Percentiles rank a stretch among this genome's conserved stretches.
Conservation (phyloP, 2,113 vertebrate species). For the Pangasianodon gigas region DNA sequence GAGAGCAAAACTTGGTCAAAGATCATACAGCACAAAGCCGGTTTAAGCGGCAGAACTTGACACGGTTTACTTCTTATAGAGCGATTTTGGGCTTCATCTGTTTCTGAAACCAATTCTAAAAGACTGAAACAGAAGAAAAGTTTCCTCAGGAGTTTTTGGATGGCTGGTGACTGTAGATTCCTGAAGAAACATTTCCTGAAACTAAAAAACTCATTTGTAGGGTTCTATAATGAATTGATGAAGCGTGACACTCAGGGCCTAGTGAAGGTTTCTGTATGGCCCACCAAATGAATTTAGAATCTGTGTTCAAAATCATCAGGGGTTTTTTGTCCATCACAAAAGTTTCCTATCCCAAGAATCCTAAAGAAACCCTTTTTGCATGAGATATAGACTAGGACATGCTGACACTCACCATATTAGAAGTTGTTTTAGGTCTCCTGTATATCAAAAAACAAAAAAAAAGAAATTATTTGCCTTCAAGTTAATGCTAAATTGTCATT, state of each 20-base stretch:
- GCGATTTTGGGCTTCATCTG: neutral
- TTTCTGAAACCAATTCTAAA: neutral
- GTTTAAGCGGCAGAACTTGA: neutral
- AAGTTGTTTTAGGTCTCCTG: conserved; percentile 80
- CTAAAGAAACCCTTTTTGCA: neutral
- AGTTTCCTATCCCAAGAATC: neutral
- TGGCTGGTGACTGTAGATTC: neutral
- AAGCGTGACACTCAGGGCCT: neutral
- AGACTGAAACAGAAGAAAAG: neutral
- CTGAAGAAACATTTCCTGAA: neutral
- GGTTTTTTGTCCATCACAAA: neutral
- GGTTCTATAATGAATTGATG: neutral
- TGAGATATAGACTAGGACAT: neutral
- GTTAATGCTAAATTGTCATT: neutral
- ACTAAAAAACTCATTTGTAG: neutral
- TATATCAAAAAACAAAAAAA: conserved; percentile 28
- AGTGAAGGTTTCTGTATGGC: neutral
- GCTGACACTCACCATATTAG: conserved; percentile 76
- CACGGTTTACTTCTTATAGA: neutral
- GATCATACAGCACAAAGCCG: neutral
- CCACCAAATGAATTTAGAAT: neutral
- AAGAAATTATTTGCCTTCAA: neutral
- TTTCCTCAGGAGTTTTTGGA: neutral
- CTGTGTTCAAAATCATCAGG: neutral
- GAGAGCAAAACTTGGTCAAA: neutral